phyloP scores from a whole-genome alignment of 2,888 invertebrate genomes.

The Tholera decimalis region DNA sequence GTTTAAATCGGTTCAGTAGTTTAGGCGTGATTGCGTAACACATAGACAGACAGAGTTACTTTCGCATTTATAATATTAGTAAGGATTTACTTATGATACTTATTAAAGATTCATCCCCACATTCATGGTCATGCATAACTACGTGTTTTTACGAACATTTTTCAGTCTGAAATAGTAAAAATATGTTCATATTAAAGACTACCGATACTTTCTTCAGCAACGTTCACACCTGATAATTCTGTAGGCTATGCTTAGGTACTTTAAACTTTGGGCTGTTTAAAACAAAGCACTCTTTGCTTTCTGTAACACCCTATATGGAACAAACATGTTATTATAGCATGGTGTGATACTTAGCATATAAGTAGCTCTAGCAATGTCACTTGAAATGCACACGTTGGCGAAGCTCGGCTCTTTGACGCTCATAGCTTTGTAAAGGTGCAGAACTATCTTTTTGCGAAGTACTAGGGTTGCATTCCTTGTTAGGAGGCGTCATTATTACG shows the following conservation, averaged over 20 bases:
- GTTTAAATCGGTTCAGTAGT: too few species aligned
- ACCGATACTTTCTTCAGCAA: background rate
- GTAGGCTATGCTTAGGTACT: background rate
- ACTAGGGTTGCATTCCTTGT: constrained; percentile 16
- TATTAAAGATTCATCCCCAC: too few species aligned
- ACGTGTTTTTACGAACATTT: too few species aligned
- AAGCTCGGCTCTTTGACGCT: constrained; percentile 51
- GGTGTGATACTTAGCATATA: constrained; percentile 33
- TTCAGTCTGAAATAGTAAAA: background rate
- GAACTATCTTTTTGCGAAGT: constrained; percentile 36
- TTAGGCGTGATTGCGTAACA: too few species aligned
- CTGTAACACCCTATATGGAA: constrained; percentile 34
- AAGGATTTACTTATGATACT: too few species aligned
- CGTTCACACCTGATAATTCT: background rate
- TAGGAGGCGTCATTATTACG: constrained; percentile 16
- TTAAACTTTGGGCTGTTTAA: background rate
- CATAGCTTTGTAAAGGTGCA: constrained; percentile 40
- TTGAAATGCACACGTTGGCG: constrained; percentile 53
- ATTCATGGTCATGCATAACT: too few species aligned
- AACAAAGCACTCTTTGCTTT: background rate
- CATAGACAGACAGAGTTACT: too few species aligned
- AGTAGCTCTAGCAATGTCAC: constrained; percentile 41
- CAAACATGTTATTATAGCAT: constrained; percentile 35
- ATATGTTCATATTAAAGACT: background rate
- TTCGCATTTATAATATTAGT: too few species aligned